Evolutionary conservation across 2,797 vertebrate species (phyloP).

Genomic region (Sandelia bainsii): DNA sequence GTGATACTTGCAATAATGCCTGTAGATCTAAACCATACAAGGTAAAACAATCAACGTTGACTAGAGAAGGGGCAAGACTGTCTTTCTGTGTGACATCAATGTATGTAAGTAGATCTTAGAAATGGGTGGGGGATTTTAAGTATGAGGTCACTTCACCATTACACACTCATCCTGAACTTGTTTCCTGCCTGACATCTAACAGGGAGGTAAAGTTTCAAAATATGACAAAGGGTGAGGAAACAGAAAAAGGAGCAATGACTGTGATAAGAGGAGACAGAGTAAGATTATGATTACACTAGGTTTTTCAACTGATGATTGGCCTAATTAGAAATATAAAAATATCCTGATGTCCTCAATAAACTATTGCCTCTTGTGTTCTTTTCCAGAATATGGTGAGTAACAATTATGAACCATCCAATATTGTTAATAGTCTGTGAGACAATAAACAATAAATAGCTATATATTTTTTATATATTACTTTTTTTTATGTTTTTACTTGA

Average conservation of each 20-base stretch:
- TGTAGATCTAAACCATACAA: neutral
- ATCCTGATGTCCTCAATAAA: constrained; percentile 24
- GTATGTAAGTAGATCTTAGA: constrained; percentile 1
- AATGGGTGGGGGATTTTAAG: neutral
- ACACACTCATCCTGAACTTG: constrained; percentile 20
- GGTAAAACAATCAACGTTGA: neutral
- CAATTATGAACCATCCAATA: neutral
- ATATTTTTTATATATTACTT: too few species aligned
- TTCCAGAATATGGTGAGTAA: neutral
- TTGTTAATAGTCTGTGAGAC: neutral
- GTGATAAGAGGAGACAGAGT: neutral
- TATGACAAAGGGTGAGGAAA: constrained; percentile 10
- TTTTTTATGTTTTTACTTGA: too few species aligned
- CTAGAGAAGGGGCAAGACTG: neutral
- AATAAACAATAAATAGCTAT: neutral
- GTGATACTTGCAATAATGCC: neutral
- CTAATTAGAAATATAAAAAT: constrained; percentile 44
- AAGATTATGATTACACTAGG: constrained; percentile 2
- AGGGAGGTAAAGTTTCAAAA: constrained; percentile 1
- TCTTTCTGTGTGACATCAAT: neutral
- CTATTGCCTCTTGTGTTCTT: neutral
- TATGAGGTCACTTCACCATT: constrained; percentile 8
- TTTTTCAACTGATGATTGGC: constrained; percentile 6
- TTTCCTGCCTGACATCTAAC: constrained; percentile 29
- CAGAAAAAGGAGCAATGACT: neutral